Percentiles rank a stretch among this genome's conserved stretches.
phyloP scores from a whole-genome alignment of 2,888 invertebrate genomes.

The Shargacucullia verbasci region DNA sequence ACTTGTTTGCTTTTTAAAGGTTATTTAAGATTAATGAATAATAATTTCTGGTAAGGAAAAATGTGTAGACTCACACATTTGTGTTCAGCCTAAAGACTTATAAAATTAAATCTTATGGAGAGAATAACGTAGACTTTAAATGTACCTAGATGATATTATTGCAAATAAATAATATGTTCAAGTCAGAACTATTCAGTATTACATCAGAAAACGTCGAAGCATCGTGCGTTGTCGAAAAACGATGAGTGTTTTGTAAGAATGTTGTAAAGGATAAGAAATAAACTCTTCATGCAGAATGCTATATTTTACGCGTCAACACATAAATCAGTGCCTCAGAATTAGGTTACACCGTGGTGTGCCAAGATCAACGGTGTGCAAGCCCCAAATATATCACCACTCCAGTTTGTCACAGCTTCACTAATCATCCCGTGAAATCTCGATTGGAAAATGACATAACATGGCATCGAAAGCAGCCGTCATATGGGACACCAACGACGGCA shows the following conservation, averaged over 20 bases:
- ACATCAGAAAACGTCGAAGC: too few species aligned
- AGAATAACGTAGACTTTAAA: too few species aligned
- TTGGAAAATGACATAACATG: conserved; percentile 6
- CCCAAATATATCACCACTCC: conserved; percentile 23
- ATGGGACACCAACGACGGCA: conserved; percentile 9
- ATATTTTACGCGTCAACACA: conserved; percentile 16
- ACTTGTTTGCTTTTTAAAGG: conserved; percentile 20
- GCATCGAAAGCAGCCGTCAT: conserved; percentile 10
- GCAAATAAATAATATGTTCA: too few species aligned
- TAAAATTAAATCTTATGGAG: too few species aligned
- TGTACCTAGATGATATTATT: too few species aligned
- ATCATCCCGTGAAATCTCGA: conserved; percentile 15
- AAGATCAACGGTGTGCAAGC: conserved; percentile 29
- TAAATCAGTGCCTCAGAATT: conserved; percentile 27
- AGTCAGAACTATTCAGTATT: too few species aligned
- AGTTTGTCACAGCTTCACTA: conserved; percentile 7
- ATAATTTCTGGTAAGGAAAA: background rate
- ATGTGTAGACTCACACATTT: background rate
- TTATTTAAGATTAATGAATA: conserved; percentile 12
- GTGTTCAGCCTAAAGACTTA: background rate
- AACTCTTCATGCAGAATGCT: conserved; percentile 13
- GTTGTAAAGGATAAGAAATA: conserved; percentile 11
- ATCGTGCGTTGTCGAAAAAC: background rate
- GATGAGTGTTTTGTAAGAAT: conserved; percentile 21
- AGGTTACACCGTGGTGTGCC: conserved; percentile 33